Evolutionary conservation across 1,140 invertebrate species (phyloP).

Genomic region (Magallana angulata): DNA sequence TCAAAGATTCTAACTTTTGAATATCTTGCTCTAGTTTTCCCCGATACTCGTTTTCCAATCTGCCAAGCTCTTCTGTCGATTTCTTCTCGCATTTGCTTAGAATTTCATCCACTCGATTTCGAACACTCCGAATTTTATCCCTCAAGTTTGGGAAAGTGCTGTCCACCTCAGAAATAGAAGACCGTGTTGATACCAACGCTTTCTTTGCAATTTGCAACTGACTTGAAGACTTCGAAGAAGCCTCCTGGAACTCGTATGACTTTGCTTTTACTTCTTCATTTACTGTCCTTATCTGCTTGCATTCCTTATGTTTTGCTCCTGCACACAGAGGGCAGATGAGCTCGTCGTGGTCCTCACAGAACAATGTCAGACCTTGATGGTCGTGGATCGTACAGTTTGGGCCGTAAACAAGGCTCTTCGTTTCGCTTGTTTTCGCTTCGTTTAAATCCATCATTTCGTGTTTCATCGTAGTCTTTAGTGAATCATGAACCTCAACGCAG

Average conservation of each 20-base stretch:
- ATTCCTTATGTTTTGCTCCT: conserved; percentile 38
- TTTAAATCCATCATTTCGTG: conserved; percentile 41
- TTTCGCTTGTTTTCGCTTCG: not conserved
- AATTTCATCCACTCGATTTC: conserved; percentile 49
- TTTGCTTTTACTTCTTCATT: conserved; percentile 31
- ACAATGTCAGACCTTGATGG: conserved; percentile 40
- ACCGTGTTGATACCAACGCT: conserved; percentile 36
- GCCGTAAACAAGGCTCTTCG: conserved; percentile 11
- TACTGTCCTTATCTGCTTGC: conserved; percentile 11
- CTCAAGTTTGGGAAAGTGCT: conserved; percentile 19
- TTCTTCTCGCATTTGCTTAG: conserved; percentile 50
- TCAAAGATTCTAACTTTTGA: conserved; percentile 25
- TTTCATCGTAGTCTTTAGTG: conserved; percentile 55
- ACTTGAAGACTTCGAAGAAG: not conserved
- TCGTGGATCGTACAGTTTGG: conserved; percentile 47
- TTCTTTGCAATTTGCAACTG: conserved; percentile 44
- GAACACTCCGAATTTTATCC: conserved; percentile 42
- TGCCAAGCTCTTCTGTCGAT: conserved; percentile 37
- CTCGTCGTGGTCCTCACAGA: conserved; percentile 51
- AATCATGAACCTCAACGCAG: conserved; percentile 44
- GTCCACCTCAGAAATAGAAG: conserved; percentile 24
- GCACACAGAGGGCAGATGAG: conserved; percentile 46
- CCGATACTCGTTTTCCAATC: conserved; percentile 39
- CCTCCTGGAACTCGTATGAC: not conserved
- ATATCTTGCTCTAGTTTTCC: conserved; percentile 35